phyloP scores from a whole-genome alignment of 2,113 vertebrate species.

The Onychorhynchus coronatus region DNA sequence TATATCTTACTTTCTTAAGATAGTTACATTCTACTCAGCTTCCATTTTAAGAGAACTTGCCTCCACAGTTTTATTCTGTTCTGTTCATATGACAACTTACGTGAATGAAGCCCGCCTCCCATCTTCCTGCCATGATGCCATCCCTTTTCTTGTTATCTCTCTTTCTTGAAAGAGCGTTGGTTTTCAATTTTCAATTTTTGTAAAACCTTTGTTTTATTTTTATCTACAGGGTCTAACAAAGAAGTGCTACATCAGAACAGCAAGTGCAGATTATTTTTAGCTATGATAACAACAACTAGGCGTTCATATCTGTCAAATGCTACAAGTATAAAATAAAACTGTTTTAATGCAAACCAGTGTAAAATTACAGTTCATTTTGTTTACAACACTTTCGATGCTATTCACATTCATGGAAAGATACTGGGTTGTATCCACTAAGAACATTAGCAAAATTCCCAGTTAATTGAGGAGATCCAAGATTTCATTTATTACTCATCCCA shows the following conservation, averaged over 20 bases:
- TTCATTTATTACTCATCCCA: neutral
- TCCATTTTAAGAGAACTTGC: neutral
- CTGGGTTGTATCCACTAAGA: neutral
- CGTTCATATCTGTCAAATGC: neutral
- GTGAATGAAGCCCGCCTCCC: neutral
- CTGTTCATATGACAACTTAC: neutral
- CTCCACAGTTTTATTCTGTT: neutral
- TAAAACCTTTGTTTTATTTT: neutral
- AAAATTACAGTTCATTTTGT: neutral
- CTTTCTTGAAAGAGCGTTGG: neutral
- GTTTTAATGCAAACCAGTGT: neutral
- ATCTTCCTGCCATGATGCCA: neutral
- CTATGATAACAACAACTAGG: neutral
- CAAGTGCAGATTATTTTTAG: neutral
- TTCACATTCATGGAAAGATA: neutral
- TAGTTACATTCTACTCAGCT: neutral
- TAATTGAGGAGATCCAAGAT: neutral
- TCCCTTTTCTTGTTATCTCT: neutral
- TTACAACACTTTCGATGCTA: neutral
- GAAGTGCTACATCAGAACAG: neutral
- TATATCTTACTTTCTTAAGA: neutral
- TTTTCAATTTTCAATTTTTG: neutral
- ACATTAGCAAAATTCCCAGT: neutral
- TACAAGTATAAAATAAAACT: neutral
- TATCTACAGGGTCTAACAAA: neutral